Conservation (phyloP, 2,797 vertebrate genomes). For the Rhinogobio ventralis region DNA sequence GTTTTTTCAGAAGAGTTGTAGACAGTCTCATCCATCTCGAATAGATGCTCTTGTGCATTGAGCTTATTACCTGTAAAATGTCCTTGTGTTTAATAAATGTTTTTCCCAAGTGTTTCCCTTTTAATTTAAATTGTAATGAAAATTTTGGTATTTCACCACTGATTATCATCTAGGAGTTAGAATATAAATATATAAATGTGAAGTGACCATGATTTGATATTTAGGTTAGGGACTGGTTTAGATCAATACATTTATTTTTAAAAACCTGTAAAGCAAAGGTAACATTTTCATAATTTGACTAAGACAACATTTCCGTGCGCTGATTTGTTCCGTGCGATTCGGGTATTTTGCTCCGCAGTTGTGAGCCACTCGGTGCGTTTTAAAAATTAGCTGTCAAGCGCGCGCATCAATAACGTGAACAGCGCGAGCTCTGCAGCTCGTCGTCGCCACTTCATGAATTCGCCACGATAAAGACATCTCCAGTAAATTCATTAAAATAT, state of each 20-base stretch:
- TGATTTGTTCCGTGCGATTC: background rate
- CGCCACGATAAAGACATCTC: slow-evolving; percentile 53
- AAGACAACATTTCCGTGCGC: background rate
- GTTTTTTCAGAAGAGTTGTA: background rate
- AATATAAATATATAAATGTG: background rate
- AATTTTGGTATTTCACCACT: background rate
- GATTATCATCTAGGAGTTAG: background rate
- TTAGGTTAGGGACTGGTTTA: background rate
- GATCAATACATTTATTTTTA: background rate
- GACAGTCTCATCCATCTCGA: background rate
- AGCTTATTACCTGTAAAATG: slow-evolving; percentile 8
- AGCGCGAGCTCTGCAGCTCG: slow-evolving; percentile 35
- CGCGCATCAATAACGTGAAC: slow-evolving; percentile 56
- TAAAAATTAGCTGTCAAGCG: slow-evolving; percentile 58
- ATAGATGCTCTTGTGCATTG: background rate
- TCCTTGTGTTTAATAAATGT: slow-evolving; percentile 40
- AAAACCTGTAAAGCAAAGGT: background rate
- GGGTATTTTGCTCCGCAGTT: background rate
- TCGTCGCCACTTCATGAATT: slow-evolving; percentile 59
- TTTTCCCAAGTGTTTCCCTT: background rate
- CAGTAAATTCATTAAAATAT: slow-evolving; percentile 57
- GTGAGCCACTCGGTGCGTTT: slow-evolving; percentile 8
- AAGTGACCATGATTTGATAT: background rate
- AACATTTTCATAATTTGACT: background rate
- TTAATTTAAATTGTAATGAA: background rate